Evolutionary conservation across 2,797 vertebrate genomes (phyloP), one percentile per base, ranked within the genome.

Genomic region (Naso thynnoides): DNA sequence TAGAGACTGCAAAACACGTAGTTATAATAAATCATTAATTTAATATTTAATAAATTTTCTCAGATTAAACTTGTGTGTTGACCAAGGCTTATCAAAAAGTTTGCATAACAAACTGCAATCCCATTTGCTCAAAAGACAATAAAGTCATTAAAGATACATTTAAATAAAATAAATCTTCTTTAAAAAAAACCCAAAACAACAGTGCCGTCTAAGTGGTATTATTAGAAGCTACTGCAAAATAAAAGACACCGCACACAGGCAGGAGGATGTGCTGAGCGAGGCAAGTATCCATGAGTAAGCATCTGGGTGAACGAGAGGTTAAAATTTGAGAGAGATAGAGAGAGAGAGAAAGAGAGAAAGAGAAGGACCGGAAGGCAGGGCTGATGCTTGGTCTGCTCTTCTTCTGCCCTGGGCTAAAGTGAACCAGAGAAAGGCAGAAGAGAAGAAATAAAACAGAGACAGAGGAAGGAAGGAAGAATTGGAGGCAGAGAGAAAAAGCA

Each of bases 241-340:
- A 72, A 71, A 48, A 73, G 56, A 81, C 26, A 55, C 47, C 70
- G 47, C 26, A 64, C 48, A 54, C 49, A 56, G 42, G 39, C 47
- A 14, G 73, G 66, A 62, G 41, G 63, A 83, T 76, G 52, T 79
- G 82, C 86, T 87, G 88, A 88, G 45, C 13, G 44, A 68, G 72
- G 76, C 68, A 73, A 80, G 60, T 61, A 70, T 80, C 66, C 36
- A 56, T 78, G 86, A 88, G 84, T 44, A 79, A 86, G 78, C 81
- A 86, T 70, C 55, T 66, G 76, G 69, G 60, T 65, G 75, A 83
- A 73, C 7, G 47, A 85, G 76, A 79, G 76, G 71, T 73, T 77
- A 71, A 85, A 78, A 49, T 53, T 6, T 6, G 36, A 56, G 36
- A 24, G 36, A 13, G 16, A 49, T 23, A 39, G 45, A n/a, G 33